A percentile compares a stretch with the other conserved stretches of the same genome.
phyloP scores from a whole-genome alignment of 1,140 invertebrate genomes.

The Drosophila nebulosa region DNA sequence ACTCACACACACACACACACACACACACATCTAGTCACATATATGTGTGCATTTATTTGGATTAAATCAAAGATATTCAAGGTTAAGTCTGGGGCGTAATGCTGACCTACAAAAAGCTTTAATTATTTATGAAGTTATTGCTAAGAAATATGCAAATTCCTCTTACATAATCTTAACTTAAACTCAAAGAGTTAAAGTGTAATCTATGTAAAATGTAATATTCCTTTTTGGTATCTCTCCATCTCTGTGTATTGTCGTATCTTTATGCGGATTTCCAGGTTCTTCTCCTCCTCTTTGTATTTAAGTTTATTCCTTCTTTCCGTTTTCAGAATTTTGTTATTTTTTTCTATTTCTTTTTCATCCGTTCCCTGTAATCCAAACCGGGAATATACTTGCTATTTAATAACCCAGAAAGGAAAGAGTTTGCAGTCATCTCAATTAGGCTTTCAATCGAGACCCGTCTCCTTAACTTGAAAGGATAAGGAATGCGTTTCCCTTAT shows the following conservation, averaged over 20 bases:
- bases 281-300: neutral
- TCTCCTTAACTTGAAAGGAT: no score
- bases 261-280: neutral
- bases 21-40: neutral
- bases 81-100: conserved; percentile 29
- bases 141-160: conserved; percentile 47
- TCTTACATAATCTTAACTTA: conserved; percentile 46
- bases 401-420: neutral
- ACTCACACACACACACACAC: neutral
- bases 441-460: no score
- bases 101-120: conserved; percentile 55
- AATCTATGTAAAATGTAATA: neutral
- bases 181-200: conserved; percentile 10
- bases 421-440: neutral
- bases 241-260: conserved; percentile 1
- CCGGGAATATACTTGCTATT: neutral
- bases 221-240: neutral
- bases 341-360: neutral
- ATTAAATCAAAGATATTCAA: conserved; percentile 29
- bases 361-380: neutral
- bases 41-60: neutral
- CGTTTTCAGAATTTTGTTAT: neutral
- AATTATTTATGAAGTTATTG: conserved; percentile 47
- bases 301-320: neutral
- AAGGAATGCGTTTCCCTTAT: no score